Evolutionary conservation across 1,140 invertebrate species (phyloP).

Genomic region (Zaprionus davidi): DNA sequence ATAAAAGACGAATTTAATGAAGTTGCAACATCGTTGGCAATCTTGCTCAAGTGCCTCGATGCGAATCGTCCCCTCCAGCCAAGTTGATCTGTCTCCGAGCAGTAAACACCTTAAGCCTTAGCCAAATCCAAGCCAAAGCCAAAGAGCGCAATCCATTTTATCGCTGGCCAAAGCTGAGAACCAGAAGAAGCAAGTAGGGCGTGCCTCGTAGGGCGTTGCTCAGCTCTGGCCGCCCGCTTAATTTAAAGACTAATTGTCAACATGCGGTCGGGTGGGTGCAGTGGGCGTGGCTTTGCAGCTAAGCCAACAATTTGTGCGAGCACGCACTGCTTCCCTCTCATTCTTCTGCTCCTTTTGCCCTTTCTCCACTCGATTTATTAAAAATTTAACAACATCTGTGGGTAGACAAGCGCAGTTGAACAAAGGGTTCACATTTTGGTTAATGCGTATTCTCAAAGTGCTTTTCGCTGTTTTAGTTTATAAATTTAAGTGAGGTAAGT

Average conservation of each 20-base stretch:
- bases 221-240: conserved; percentile 45
- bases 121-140: conserved; percentile 22
- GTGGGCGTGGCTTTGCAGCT: conserved; percentile 23
- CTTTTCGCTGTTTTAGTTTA: not conserved
- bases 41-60: conserved; percentile 24
- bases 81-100: conserved; percentile 15
- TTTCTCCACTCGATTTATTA: conserved; percentile 14
- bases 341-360: not conserved
- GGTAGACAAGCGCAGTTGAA: not conserved
- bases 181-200: conserved; percentile 10
- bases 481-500: too few relatives aligned
- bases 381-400: conserved; percentile 13
- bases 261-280: conserved; percentile 42
- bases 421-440: not conserved
- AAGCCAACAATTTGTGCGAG: conserved; percentile 32
- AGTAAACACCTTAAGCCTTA: conserved; percentile 55
- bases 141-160: conserved; percentile 67
- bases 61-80: not conserved
- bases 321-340: not conserved
- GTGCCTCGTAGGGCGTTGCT: not conserved
- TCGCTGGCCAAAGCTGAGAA: conserved; percentile 11
- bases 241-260: conserved; percentile 78
- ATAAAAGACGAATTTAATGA: conserved; percentile 77
- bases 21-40: conserved; percentile 55
- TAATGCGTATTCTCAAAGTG: not conserved